These are phyloP conservation scores for Enteromius afrohamiltoni DNA, from an alignment of 2,797 vertebrate species.

Conservation along the genomic window DNA sequence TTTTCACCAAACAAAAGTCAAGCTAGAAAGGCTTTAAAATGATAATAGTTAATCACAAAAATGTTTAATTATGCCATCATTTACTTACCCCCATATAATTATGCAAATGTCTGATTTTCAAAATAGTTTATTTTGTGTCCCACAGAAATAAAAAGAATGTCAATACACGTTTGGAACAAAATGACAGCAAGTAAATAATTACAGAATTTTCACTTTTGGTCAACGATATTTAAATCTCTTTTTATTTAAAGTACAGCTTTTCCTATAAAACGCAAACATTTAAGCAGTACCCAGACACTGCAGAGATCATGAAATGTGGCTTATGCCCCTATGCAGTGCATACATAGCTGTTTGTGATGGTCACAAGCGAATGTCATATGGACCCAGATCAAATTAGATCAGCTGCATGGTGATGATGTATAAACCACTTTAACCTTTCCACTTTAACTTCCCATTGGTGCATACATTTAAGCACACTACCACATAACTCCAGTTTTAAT, in stretches of 20 bases:
- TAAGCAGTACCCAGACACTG: background rate
- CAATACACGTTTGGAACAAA: background rate
- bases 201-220: background rate
- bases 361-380: background rate
- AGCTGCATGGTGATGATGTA: slow-evolving; percentile 24
- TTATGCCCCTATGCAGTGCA: background rate
- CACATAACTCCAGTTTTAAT: background rate
- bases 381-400: slow-evolving; percentile 1
- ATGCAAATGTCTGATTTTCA: background rate
- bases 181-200: background rate
- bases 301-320: background rate
- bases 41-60: background rate
- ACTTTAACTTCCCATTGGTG: background rate
- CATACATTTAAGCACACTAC: background rate
- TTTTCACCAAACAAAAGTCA: background rate
- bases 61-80: background rate
- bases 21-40: background rate
- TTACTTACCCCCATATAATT: background rate
- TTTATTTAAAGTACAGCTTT: slow-evolving; percentile 13
- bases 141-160: background rate
- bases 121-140: background rate
- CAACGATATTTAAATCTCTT: background rate
- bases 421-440: slow-evolving; percentile 1
- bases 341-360: background rate
- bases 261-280: background rate